phyloP scores from a whole-genome alignment of 2,113 vertebrate species.

The Cygnus atratus region DNA sequence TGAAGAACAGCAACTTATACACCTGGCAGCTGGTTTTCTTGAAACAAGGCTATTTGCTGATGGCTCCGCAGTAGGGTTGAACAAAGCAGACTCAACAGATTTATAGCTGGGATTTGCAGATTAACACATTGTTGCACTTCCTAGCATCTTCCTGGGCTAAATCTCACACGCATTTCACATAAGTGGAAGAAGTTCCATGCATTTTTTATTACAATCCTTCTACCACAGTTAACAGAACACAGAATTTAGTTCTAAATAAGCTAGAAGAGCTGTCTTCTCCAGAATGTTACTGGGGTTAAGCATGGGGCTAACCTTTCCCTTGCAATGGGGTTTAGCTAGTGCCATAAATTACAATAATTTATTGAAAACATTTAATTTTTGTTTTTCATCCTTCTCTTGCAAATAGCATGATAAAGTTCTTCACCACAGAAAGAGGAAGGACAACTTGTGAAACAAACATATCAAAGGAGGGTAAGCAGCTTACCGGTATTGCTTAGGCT shows the following conservation, averaged over 20 bases:
- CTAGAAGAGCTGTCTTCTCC: background rate
- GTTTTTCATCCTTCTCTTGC: background rate
- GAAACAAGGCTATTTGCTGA: background rate
- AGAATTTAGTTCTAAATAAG: background rate
- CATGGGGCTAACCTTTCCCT: background rate
- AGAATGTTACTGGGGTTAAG: background rate
- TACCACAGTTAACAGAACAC: background rate
- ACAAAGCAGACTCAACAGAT: background rate
- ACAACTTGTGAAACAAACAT: background rate
- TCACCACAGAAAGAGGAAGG: background rate
- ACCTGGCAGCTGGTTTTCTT: slow-evolving; percentile 27
- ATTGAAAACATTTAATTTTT: background rate
- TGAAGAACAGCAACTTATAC: background rate
- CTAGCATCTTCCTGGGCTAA: background rate
- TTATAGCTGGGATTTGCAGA: slow-evolving; percentile 42
- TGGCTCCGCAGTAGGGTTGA: background rate
- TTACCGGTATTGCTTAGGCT: background rate
- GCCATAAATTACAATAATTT: background rate
- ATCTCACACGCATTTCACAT: background rate
- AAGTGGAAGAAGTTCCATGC: background rate
- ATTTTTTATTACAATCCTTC: background rate
- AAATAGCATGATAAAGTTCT: background rate
- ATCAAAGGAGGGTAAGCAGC: background rate
- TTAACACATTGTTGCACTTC: slow-evolving; percentile 1
- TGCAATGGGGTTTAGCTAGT: background rate